A percentile compares a stretch with the other conserved stretches of the same genome.
Conservation (phyloP, 2,797 vertebrate genomes). For the Chromobotia macracanthus region DNA sequence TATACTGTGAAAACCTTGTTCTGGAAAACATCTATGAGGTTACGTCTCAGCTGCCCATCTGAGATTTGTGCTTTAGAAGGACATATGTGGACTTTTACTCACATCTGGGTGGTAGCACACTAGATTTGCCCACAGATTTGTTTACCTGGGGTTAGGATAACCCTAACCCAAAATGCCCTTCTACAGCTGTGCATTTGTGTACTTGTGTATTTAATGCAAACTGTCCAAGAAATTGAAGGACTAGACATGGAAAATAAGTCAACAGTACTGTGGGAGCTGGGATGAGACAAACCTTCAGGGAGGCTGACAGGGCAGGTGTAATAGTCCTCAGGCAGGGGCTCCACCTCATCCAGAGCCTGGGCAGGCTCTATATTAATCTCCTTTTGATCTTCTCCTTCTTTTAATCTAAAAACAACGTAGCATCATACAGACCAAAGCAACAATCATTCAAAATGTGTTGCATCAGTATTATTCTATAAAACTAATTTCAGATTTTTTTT, state of each 20-base stretch:
- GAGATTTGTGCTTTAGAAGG: background rate
- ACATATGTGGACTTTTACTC: background rate
- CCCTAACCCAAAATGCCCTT: background rate
- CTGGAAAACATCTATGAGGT: background rate
- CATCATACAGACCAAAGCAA: conserved; percentile 6
- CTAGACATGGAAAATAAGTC: background rate
- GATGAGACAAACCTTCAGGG: conserved; percentile 85
- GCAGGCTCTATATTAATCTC: conserved; percentile 94
- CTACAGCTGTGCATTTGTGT: background rate
- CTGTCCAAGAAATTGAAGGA: background rate
- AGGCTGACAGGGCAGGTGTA: conserved; percentile 92
- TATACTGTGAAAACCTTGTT: background rate
- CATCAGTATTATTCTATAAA: background rate
- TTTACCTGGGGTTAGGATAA: too few relatives aligned
- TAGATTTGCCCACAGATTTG: too few relatives aligned
- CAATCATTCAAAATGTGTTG: background rate
- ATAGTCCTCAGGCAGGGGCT: conserved; percentile 95
- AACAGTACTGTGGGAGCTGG: background rate
- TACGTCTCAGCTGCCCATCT: too few relatives aligned
- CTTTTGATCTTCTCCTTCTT: conserved; percentile 97
- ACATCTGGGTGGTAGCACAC: background rate
- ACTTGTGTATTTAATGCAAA: background rate
- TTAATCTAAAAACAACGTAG: conserved; percentile 77
- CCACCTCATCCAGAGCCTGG: conserved; percentile 93
- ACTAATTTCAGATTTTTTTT: background rate